A percentile compares a stretch with the other conserved stretches of the same genome.
Evolutionary conservation across 2,113 vertebrate species (phyloP).

Genomic region (Dendrocopos noguchii): DNA sequence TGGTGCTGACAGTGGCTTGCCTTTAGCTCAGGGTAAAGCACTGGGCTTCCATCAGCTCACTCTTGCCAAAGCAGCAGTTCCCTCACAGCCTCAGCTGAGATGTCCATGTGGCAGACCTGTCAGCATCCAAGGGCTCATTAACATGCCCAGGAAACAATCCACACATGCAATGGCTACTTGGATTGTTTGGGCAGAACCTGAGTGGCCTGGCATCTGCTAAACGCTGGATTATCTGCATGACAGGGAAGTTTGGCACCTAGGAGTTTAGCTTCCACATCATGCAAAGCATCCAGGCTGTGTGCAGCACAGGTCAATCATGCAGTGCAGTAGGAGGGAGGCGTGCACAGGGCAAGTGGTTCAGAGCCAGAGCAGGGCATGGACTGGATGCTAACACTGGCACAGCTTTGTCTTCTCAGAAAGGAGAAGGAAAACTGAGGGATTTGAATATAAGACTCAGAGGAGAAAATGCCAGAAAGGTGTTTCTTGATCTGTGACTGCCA

Average conservation of each 20-base stretch:
- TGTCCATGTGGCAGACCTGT: background rate
- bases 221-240: slow-evolving; percentile 35
- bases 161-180: background rate
- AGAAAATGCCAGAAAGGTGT: background rate
- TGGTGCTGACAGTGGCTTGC: background rate
- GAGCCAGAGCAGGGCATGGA: background rate
- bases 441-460: background rate
- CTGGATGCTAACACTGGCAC: background rate
- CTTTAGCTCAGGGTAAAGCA: background rate
- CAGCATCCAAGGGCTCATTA: background rate
- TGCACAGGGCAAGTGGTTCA: background rate
- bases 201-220: background rate
- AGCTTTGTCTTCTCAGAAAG: background rate
- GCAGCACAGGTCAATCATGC: background rate
- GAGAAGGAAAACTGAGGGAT: background rate
- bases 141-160: background rate
- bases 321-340: background rate
- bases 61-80: background rate
- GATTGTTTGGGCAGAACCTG: background rate
- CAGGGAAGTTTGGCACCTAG: slow-evolving; percentile 16
- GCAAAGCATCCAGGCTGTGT: background rate
- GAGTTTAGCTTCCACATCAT: slow-evolving; percentile 1
- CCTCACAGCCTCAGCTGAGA: background rate
- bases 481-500: background rate
- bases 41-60: background rate